Percentiles rank a stretch among this genome's conserved stretches.
Conservation (phyloP, 2,113 vertebrate species). For the Danionella cerebrum region DNA sequence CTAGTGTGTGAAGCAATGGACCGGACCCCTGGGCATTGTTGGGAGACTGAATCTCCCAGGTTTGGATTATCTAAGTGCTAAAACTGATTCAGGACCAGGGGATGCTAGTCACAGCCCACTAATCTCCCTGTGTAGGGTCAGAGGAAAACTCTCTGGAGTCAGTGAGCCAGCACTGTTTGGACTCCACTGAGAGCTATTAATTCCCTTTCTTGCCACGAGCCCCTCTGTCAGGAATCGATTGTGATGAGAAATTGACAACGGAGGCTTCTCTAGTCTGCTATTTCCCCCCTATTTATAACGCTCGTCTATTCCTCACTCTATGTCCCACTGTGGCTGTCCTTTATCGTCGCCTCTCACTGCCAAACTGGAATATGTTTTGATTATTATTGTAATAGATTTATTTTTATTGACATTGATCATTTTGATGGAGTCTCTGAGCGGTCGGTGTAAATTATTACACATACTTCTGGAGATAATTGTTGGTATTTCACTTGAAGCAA, state of each 20-base stretch:
- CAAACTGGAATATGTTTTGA: too few species aligned
- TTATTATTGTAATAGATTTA: too few species aligned
- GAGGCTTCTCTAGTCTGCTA: slow-evolving; percentile 1
- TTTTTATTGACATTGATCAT: too few species aligned
- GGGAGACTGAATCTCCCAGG: slow-evolving; percentile 25
- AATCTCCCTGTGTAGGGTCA: slow-evolving; percentile 39
- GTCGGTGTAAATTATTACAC: too few species aligned
- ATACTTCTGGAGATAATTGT: too few species aligned
- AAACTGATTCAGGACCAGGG: slow-evolving; percentile 35
- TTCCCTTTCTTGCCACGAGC: slow-evolving; percentile 35
- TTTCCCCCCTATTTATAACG: not conserved
- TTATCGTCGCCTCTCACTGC: too few species aligned
- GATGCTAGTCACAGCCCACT: slow-evolving; percentile 29
- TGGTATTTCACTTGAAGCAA: too few species aligned
- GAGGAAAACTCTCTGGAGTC: slow-evolving; percentile 29
- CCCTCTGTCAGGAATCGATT: slow-evolving; percentile 35
- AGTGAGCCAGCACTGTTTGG: slow-evolving; percentile 31
- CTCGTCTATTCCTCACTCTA: not conserved
- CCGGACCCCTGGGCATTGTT: slow-evolving; percentile 26
- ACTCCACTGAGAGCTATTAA: slow-evolving; percentile 35
- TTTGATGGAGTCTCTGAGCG: too few species aligned
- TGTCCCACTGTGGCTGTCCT: not conserved
- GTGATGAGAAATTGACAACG: slow-evolving; percentile 30
- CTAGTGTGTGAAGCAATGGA: not conserved
- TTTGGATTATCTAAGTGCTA: slow-evolving; percentile 39